Evolutionary conservation across 37 sponge, comb jelly and placozoan species (phyloP).

Genomic region (Beroe forskalii): DNA sequence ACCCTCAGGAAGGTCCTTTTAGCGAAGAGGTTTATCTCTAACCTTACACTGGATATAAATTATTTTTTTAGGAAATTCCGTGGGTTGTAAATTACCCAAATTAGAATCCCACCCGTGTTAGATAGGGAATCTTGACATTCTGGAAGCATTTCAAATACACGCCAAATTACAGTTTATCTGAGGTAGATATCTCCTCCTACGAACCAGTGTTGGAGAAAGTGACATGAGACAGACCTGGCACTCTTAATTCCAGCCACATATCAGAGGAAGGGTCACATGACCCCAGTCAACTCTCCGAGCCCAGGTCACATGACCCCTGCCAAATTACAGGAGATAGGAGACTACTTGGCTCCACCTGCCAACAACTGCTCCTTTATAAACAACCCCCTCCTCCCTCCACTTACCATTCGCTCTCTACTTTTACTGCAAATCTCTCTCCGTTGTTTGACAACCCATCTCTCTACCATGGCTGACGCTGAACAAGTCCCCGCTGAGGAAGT

Average conservation of each 20-base stretch:
- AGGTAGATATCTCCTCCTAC: not conserved
- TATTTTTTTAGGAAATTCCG: too few relatives aligned
- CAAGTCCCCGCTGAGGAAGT: not conserved
- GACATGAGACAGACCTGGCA: too few relatives aligned
- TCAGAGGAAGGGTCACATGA: too few relatives aligned
- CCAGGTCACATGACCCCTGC: not conserved
- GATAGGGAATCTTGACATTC: not conserved
- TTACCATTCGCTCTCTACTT: not conserved
- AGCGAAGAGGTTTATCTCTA: too few relatives aligned
- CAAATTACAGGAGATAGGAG: not conserved
- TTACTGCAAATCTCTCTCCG: not conserved
- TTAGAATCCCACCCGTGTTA: not conserved
- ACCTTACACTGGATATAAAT: too few relatives aligned
- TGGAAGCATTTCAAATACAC: not conserved
- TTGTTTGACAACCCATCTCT: not conserved
- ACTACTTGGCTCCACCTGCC: not conserved
- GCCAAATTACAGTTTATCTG: not conserved
- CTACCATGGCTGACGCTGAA: not conserved
- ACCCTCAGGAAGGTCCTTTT: too few relatives aligned
- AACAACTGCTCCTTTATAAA: not conserved
- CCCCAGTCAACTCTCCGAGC: too few relatives aligned
- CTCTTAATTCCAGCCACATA: too few relatives aligned
- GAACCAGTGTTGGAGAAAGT: too few relatives aligned
- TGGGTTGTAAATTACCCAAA: not conserved
- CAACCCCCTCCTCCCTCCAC: not conserved